phyloP scores from a whole-genome alignment of 2,888 invertebrate genomes.

The Fragum whitleyi region DNA sequence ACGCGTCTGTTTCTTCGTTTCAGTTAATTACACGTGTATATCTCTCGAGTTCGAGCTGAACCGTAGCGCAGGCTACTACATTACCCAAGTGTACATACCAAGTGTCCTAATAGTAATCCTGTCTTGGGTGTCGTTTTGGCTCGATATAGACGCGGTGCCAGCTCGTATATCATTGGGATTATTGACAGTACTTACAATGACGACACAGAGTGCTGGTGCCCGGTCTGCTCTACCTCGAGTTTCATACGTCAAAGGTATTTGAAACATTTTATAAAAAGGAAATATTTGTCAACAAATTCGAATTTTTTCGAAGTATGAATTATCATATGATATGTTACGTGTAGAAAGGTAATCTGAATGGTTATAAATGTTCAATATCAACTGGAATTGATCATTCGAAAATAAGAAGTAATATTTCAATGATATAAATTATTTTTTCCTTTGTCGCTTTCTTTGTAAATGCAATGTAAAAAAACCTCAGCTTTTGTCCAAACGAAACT shows the following conservation, averaged over 20 bases:
- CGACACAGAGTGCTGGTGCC: slow-evolving; percentile 79
- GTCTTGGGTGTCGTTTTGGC: slow-evolving; percentile 90
- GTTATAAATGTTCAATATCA: too few species aligned
- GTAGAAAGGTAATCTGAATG: too few species aligned
- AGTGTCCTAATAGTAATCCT: slow-evolving; percentile 86
- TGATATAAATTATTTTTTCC: too few species aligned
- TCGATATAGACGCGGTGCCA: slow-evolving; percentile 78
- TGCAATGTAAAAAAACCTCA: too few species aligned
- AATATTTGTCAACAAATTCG: too few species aligned
- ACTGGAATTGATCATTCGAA: too few species aligned
- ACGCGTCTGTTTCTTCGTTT: not conserved
- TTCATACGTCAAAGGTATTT: slow-evolving; percentile 75
- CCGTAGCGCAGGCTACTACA: slow-evolving; percentile 91
- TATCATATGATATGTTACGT: too few species aligned
- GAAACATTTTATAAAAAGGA: too few species aligned
- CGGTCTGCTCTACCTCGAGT: slow-evolving; percentile 75
- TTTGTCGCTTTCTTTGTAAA: too few species aligned
- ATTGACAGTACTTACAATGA: slow-evolving; percentile 79
- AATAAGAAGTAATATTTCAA: too few species aligned
- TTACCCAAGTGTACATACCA: slow-evolving; percentile 87
- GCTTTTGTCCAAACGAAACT: too few species aligned
- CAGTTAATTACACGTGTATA: slow-evolving; percentile 62
- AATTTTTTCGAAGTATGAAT: too few species aligned
- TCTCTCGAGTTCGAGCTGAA: slow-evolving; percentile 36
- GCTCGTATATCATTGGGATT: slow-evolving; percentile 75